Evolutionary conservation across 2,888 invertebrate genomes (phyloP).

Genomic region (Microdon myrmicae): DNA sequence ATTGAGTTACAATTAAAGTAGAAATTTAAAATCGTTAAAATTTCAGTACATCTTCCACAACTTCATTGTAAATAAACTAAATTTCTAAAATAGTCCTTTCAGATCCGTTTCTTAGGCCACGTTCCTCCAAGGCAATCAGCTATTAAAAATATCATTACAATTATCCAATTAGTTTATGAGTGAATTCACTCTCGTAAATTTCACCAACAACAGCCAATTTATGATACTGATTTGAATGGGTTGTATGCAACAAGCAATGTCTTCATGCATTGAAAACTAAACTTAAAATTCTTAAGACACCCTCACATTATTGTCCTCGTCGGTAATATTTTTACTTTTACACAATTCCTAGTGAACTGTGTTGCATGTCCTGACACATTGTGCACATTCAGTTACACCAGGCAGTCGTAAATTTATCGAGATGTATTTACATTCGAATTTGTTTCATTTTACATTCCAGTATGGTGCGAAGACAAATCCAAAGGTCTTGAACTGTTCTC

Average conservation of each 20-base stretch:
- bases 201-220: conserved; percentile 31
- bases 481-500: conserved; percentile 16
- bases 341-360: conserved; percentile 17
- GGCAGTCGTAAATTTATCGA: conserved; percentile 36
- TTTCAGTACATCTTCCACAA: too few species aligned
- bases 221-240: conserved; percentile 34
- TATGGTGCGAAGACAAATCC: conserved; percentile 27
- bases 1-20: too few species aligned
- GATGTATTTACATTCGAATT: conserved; percentile 46
- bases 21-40: too few species aligned
- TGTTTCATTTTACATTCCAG: conserved; percentile 39
- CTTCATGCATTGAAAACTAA: conserved; percentile 34
- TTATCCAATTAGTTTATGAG: too few species aligned
- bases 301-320: neutral
- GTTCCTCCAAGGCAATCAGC: too few species aligned
- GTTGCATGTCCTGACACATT: conserved; percentile 17
- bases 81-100: too few species aligned
- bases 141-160: too few species aligned
- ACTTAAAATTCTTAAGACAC: conserved; percentile 41
- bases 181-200: conserved; percentile 38
- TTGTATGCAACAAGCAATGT: conserved; percentile 31
- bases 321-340: conserved; percentile 25
- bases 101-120: too few species aligned
- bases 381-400: conserved; percentile 24
- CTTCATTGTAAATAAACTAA: too few species aligned